Base-by-base conservation (phyloP, 2,888 invertebrate genomes). In the Suillia variegata region DNA sequence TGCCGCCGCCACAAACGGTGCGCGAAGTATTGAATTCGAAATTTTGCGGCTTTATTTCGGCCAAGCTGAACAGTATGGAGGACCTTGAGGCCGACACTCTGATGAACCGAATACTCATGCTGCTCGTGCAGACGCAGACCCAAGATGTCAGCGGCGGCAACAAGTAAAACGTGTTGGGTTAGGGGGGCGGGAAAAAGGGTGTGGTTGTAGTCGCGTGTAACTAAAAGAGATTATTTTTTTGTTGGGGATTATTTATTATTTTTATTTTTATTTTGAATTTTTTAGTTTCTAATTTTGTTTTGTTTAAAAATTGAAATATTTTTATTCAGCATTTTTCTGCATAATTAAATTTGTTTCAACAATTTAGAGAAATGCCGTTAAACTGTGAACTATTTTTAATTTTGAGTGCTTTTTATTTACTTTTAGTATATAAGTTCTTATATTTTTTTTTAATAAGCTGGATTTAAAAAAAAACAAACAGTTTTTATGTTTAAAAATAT, bases 11-110 rank as follows among this genome's bases (percentile, higher is more conserved):
- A 1, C 80, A 79, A 52, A 80, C 80, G 1, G 75, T 80, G 17
- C 80, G 80, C 42, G 80, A 80, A 60, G 74, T 80, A 31, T 68
- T 80, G 51, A 80, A 80, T 60, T 78, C 78, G 0, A 80, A 80
- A 63, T 80, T 80, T 60, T 80, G 80, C 50, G 80, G 80, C 26
- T 80, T 80, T 62, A 80, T 80, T 26, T 77, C 80, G 58, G 80
- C 80, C 57, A 80, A 80, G 59, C 62, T 80, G 56, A 80, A 80
- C 48, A 80, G 80, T 62, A 72, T 80, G 80, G 78, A 80, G 54
- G 80, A 80, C 45, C 70, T 74, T 4, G 80, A 80, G 60, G 80
- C 80, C 26, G 80, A 80, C 49, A 80, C 80, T 70, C 72, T 80
- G 26, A 80, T 80, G 80, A 80, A 80, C 61, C 74, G 76, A 64